Evolutionary conservation across 2,888 invertebrate genomes (phyloP), one percentile per base, ranked within the genome.

Genomic region (Carcina quercana): DNA sequence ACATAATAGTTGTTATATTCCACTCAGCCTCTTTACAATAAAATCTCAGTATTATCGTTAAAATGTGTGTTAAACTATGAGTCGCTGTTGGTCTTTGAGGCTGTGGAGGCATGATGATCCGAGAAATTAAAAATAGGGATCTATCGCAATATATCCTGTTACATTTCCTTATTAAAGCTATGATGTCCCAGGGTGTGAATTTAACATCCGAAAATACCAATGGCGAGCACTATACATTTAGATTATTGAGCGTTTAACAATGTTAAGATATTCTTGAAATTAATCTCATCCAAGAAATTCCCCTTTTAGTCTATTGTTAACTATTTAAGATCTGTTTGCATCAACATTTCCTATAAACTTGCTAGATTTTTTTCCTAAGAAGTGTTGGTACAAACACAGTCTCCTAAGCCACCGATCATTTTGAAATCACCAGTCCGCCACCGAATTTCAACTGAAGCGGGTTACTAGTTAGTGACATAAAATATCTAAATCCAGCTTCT

Each of bases 1-100:
- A 47, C 50, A 55, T 58, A 60, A 55, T 59, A 60, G 44, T 47
- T 54, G 53, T 50, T 69, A 69, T 70, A 72, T 66, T 71, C 65
- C 61, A 44, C 50, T 59, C 47, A 37, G 53, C 50, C 47, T 48
- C 46, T 41, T 40, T 48, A 43, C 30, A 44, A 47, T 40, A n/a
- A 38, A 36, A 35, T 54, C 43, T 59, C 73, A 78, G 70, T 78
- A 76, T 75, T 75, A 72, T 58, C 58, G 64, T 67, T 68, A 63
- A 59, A 60, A 53, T 54, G 50, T 60, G 58, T 48, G 47, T 50
- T 47, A n/a, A n/a, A n/a, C n/a, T n/a, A n/a, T n/a, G n/a, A n/a
- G n/a, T n/a, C n/a, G n/a, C n/a, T n/a, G n/a, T n/a, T n/a, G n/a
- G n/a, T n/a, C n/a, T n/a, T n/a, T n/a, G n/a, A n/a, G n/a, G n/a